Evolutionary conservation across 35 echinoderm and acorn worm species (phyloP).

Genomic region (Strongylocentrotus purpuratus): DNA sequence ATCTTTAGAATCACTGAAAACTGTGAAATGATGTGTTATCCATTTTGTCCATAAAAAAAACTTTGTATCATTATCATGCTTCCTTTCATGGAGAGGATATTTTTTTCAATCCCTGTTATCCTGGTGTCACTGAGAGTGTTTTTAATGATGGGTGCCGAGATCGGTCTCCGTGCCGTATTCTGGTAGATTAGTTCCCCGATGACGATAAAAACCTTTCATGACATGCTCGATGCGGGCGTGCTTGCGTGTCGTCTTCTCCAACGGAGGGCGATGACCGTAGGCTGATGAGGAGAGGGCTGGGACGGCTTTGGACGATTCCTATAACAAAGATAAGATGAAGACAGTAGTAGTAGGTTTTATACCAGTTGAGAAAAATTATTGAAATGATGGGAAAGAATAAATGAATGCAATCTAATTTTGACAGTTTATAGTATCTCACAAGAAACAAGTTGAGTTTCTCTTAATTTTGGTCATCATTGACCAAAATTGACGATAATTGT

Average conservation of each 20-base stretch:
- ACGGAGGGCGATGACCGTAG: conserved; percentile 74
- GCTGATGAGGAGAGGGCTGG: conserved; percentile 89
- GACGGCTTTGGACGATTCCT: conserved; percentile 84
- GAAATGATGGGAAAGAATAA: not conserved
- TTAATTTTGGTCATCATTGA: no score
- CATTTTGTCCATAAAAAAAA: no score
- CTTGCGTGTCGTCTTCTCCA: conserved; percentile 71
- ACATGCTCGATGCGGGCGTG: conserved; percentile 90
- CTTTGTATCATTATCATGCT: no score
- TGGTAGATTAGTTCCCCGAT: conserved; percentile 91
- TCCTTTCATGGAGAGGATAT: no score
- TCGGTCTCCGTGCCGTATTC: conserved; percentile 69
- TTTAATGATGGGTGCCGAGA: not conserved
- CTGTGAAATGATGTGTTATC: no score
- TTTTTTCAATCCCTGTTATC: not conserved
- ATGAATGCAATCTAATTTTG: no score
- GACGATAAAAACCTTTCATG: conserved; percentile 95
- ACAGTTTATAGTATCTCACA: no score
- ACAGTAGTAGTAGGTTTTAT: not conserved
- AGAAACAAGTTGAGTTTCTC: no score
- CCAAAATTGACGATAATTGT: no score
- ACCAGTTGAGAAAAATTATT: not conserved
- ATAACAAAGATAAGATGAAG: not conserved
- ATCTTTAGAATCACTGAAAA: no score
- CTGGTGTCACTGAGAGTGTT: no score